Base-by-base conservation (phyloP, 2,797 vertebrate genomes). In the Sebastes glaucus region DNA sequence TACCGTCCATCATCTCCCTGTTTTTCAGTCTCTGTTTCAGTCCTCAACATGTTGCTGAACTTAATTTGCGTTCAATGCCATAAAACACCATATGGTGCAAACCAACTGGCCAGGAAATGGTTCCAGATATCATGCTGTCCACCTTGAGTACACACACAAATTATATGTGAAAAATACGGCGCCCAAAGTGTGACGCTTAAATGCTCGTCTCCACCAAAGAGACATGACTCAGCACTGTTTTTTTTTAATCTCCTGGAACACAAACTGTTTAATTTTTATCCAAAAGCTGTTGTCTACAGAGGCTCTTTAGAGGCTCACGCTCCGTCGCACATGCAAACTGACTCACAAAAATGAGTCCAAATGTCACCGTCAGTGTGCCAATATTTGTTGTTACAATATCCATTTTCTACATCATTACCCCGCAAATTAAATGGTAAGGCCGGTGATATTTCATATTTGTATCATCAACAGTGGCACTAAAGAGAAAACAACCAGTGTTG, bases 11-110 rank as follows among this genome's bases (percentile, higher is more conserved):
- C 74, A 18, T 20, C 3, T 25, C 55, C 11, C 11, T 27, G 69
- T 3, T 75, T 65, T 14, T 18, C 30, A 52, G 7, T 35, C 27
- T 35, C 27, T n/a, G 13, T 42, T 77, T 65, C 5, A 61, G 42
- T 70, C 18, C 9, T 38, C 49, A 32, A 30, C 69, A 82, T 70
- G 66, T 65, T 55, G 59, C 20, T 63, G 60, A 62, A 78, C 62
- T 33, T 28, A 22, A 71, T 78, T 73, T 83, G 75, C 63, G 63
- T 76, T 64, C 52, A 66, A 78, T 57, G 55, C 14, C 56, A 81
- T 65, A 30, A 83, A 79, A 74, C 6, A 28, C 74, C 77, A 68
- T 53, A 73, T 71, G 85, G 67, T 11, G 4, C 33, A 23, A 70
- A 74, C 11, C 46, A 18, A 42, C 56, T 10, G 33, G 67, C 49